phyloP scores from a whole-genome alignment of 2,888 invertebrate genomes.

The Rhimphoctona megacephalus region DNA sequence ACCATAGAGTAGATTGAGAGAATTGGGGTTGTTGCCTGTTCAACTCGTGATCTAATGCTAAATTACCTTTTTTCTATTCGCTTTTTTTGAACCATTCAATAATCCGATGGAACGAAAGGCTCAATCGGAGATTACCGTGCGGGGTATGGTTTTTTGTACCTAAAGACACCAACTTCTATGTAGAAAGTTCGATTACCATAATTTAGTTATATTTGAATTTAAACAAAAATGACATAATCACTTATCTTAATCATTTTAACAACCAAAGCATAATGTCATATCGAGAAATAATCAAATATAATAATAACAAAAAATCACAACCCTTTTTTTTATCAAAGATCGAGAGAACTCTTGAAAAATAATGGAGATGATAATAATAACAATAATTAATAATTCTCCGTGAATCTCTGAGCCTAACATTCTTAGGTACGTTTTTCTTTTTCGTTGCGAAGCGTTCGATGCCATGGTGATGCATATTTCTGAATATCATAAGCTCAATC shows the following conservation, averaged over 20 bases:
- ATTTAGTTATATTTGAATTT: background rate
- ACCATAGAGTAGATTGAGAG: conserved; percentile 17
- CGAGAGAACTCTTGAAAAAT: background rate
- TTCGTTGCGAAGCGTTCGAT: conserved; percentile 7
- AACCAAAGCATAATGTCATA: background rate
- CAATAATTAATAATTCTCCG: background rate
- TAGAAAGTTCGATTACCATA: background rate
- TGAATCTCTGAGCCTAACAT: background rate
- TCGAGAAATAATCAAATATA: background rate
- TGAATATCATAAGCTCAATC: conserved; percentile 78
- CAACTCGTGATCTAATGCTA: conserved; percentile 19
- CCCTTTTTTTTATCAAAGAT: background rate
- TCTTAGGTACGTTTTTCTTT: background rate
- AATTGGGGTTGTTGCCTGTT: conserved; percentile 27
- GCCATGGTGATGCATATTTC: conserved; percentile 68
- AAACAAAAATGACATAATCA: background rate
- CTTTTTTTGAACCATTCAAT: conserved; percentile 9
- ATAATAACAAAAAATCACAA: background rate
- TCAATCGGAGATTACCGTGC: conserved; percentile 28
- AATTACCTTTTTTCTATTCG: conserved; percentile 20
- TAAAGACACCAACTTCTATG: conserved; percentile 8
- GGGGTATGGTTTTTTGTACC: conserved; percentile 1
- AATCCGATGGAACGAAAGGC: conserved; percentile 20
- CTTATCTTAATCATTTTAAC: background rate
- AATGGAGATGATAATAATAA: background rate